Base-by-base conservation (phyloP, 2,113 vertebrate genomes). In the Nycticebus coucang region DNA sequence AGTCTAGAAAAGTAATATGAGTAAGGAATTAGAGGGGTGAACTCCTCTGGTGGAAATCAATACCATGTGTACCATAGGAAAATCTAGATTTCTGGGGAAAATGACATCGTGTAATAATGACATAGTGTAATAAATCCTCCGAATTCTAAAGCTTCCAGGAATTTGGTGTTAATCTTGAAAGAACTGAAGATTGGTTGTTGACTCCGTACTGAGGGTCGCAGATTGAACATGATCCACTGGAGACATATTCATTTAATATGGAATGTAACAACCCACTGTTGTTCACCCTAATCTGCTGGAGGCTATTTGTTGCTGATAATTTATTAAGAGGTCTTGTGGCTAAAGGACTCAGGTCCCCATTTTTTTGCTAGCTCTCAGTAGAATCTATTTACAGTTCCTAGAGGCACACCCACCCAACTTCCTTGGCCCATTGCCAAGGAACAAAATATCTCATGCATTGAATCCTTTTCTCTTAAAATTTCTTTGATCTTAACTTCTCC, bases 91-190 rank as follows among this genome's bases (percentile, higher is more conserved):
- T 88, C 83, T 53, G 59, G 79, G 59, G 26, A 88, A 79, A 80
- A 33, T 79, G 24, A 12, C 26, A 22, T 2, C 26, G 1, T 68
- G 7, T 62, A 79, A 82, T 19, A 71, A 21, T 79, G 19, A 12
- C 26, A 22, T 2, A n/a, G 1, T 68, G 7, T 62, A 79, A 82
- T 87, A 81, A 74, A 90, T 87, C 13, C 50, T 0, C 12, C 74
- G 30, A 87, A 30, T 79, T 92, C 18, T 11, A 87, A 0, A 87
- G 41, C 53, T 87, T 97, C n/a, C n/a, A 94, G 88, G 80, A 92
- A 84, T 75, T 10, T 57, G 79, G 2, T 68, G 68, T 45, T 86
- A 19, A 19, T 78, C 59, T 53, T 95, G 41, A 87, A 79, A 57
- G 9, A 71, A 41, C 1, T 2, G 14, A 26, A 30, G 33, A 6